phyloP scores from a whole-genome alignment of 2,888 invertebrate species.

The Germaria angustata region DNA sequence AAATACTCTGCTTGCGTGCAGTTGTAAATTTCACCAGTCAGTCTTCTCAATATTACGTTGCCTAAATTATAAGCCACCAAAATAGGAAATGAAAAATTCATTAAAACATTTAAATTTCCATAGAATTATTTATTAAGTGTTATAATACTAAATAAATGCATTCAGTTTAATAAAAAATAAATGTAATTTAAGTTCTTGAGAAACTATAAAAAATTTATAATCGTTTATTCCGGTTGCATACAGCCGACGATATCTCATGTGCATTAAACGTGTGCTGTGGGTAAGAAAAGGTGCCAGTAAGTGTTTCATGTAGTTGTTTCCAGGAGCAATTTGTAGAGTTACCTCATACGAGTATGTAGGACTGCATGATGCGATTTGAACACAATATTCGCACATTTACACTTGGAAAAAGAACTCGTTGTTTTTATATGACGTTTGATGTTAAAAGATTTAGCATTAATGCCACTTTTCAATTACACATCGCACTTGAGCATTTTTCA shows the following conservation, averaged over 20 bases:
- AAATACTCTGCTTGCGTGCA: not conserved
- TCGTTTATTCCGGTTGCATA: no score
- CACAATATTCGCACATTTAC: not conserved
- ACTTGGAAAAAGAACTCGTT: not conserved
- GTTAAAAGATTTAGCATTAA: slow-evolving; percentile 6
- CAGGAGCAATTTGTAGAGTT: slow-evolving; percentile 24
- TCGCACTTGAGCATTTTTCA: not conserved
- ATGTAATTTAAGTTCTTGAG: no score
- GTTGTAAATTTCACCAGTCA: not conserved
- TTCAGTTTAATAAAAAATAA: no score
- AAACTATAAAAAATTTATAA: no score
- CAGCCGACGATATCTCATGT: not conserved
- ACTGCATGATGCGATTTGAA: no score
- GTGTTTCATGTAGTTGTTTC: slow-evolving; percentile 16
- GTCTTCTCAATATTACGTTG: not conserved
- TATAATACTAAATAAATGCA: no score
- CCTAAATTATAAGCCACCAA: not conserved
- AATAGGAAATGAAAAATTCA: not conserved
- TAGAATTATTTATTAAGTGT: no score
- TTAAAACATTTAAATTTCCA: no score
- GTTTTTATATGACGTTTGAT: not conserved
- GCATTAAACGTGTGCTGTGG: not conserved
- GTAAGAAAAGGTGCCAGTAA: not conserved
- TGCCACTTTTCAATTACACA: not conserved
- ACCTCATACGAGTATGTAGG: no score